A percentile compares a stretch with the other conserved stretches of the same genome.
phyloP scores from a whole-genome alignment of 2,113 vertebrate species.

The Paratilapia polleni region DNA sequence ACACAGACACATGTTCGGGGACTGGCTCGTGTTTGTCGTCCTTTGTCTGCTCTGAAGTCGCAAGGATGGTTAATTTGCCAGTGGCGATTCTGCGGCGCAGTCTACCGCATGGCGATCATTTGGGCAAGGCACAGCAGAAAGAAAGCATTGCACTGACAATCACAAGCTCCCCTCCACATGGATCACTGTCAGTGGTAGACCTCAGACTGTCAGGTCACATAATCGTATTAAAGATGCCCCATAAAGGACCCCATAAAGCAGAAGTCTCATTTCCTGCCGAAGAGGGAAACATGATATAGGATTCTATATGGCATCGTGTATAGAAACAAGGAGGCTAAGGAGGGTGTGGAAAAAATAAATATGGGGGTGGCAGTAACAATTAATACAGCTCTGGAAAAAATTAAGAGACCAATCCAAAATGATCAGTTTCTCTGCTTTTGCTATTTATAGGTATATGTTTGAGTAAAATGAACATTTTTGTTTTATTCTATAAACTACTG shows the following conservation, averaged over 20 bases:
- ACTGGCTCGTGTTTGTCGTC: conserved; percentile 35
- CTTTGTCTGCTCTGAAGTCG: conserved; percentile 63
- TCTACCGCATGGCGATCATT: conserved; percentile 59
- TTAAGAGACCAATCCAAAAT: too few species aligned
- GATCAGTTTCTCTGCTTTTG: too few species aligned
- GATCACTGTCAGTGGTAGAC: conserved; percentile 74
- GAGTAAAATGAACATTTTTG: too few species aligned
- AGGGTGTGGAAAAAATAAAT: not conserved
- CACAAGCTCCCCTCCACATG: conserved; percentile 70
- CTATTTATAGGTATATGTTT: too few species aligned
- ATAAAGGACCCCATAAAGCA: conserved; percentile 58
- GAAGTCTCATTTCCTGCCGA: conserved; percentile 34
- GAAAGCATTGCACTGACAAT: conserved; percentile 69
- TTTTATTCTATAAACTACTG: too few species aligned
- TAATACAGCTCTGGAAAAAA: too few species aligned
- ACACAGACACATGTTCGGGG: conserved; percentile 32
- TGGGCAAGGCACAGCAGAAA: conserved; percentile 47
- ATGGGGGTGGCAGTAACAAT: too few species aligned
- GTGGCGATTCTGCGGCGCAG: conserved; percentile 64
- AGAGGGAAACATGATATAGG: conserved; percentile 34
- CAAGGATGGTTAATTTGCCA: conserved; percentile 58
- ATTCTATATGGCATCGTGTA: not conserved
- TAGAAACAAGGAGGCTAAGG: not conserved
- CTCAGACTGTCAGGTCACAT: conserved; percentile 74
- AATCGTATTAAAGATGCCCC: conserved; percentile 60